Percentiles rank a stretch among this genome's conserved stretches.
phyloP scores from a whole-genome alignment of 2,113 vertebrate species.

The Cettia cetti region DNA sequence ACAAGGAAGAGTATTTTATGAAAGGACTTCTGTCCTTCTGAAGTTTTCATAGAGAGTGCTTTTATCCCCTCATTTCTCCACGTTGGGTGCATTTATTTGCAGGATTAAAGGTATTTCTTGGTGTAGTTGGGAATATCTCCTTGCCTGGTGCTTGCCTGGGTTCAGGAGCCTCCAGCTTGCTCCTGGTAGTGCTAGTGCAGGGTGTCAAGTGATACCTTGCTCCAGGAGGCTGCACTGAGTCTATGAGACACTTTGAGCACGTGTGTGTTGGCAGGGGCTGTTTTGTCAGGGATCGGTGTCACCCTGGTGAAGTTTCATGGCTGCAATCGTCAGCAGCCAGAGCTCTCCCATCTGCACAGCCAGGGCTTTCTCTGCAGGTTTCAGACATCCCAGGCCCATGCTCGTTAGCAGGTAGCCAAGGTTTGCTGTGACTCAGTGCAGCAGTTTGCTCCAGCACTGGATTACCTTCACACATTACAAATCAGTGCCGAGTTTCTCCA shows the following conservation, averaged over 20 bases:
- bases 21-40: background rate
- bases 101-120: background rate
- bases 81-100: background rate
- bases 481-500: constrained; percentile 11
- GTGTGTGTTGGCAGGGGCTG: background rate
- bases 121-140: background rate
- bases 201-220: accelerated
- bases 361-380: background rate
- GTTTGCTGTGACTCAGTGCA: background rate
- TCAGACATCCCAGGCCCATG: background rate
- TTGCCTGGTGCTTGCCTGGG: accelerated
- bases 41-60: background rate
- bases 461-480: constrained; percentile 9
- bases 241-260: accelerated
- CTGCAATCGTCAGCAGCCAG: background rate
- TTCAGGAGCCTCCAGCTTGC: background rate
- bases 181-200: background rate
- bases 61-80: accelerated
- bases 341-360: background rate
- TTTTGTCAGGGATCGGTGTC: accelerated
- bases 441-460: background rate
- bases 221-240: background rate
- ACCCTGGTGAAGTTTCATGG: accelerated
- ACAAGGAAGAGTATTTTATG: background rate
- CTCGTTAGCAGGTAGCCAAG: background rate